Evolutionary conservation across 23 tunicate genomes (phyloP), one percentile per base, ranked within the genome.

Genomic region (Diplosoma virens): DNA sequence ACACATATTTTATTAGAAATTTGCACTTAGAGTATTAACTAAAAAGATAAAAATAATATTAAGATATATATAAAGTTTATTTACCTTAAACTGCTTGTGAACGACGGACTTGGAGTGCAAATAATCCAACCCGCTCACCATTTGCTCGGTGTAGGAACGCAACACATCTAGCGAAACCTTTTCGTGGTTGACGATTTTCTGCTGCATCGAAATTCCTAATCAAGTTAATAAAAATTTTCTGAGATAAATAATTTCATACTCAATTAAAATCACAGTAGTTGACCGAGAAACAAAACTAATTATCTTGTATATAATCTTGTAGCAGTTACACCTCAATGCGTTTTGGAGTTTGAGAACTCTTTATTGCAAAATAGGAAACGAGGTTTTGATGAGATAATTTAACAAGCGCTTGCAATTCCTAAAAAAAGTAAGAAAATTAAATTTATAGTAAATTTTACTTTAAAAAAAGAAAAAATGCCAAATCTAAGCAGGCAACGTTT

Each of bases 81-180:
- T 29, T 34, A 86, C 97, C 76, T 90, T 79, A 29, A 92, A 59
- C 58, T 81, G 88, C 37, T 82, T 81, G 75, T 92, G 97, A 3
- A 85, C 91, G 21, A 81, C 88, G 6, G 84, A 76, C 58, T 92
- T 81, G 23, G 41, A 23, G 50, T 92, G 97, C 27, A 92, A 77
- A 76, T 85, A 92, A 75, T 81, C 79, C n/a, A 92, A 63, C 33
- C 84, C 97, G 5, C n/a, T 53, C 36, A 85, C 46, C 82, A 92
- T 64, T 71, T 92, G 87, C 77, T 92, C 87, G 33, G 92, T 50
- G 71, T 87, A 78, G 53, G 9, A 53, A 23, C 92, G 52, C 17
- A 85, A 24, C 0, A 33, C 58, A 25, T 76, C 83, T 27, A 85
- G 37, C 1, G 80, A 25, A 1, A 81, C 75, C 1, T 47, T 23